Evolutionary conservation across 2,888 invertebrate genomes (phyloP), one percentile per base, ranked within the genome.

Genomic region (Arrhopalites spinosus): DNA sequence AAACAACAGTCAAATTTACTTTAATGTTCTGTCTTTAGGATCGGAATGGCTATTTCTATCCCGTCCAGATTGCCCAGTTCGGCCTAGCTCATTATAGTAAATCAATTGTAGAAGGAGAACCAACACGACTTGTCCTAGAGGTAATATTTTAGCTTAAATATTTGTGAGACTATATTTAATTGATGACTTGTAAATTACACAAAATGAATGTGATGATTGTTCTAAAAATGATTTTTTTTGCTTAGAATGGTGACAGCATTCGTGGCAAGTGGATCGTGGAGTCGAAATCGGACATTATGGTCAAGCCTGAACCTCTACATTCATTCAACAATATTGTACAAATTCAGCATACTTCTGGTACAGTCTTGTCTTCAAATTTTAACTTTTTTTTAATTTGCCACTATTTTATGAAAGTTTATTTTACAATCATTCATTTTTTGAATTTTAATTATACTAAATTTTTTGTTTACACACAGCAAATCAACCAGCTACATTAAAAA

Each of bases 11-110:
- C n/a, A n/a, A n/a, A n/a, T n/a, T n/a, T n/a, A n/a, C n/a, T n/a
- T n/a, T n/a, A n/a, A n/a, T n/a, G n/a, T n/a, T 36, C 36, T 36
- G 36, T 36, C 36, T 36, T 36, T 36, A 36, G 36, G 94, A 96
- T 83, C 92, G 93, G 47, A 90, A 91, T 79, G 98, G 98, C 0
- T 98, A 98, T 86, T 96, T 92, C 86, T 99, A 99, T 87, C 97
- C 98, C 0, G 98, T 97, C 0, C 98, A 99, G 87, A 97, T 99
- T 81, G 97, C 98, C 7, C 99, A 99, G 86, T 99, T 95, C 86
- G 99, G 96, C 0, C 87, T 99, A 75, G 95, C 97, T 13, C 99
- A 99, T 87, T 99, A 96, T 86, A 96, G 96, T 86, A 97, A 98
- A 86, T 93, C 95, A 86, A 86, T 97, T 17, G 93, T 93, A 0